Conservation (phyloP, 1,140 invertebrate species). For the Aphis craccivora region DNA sequence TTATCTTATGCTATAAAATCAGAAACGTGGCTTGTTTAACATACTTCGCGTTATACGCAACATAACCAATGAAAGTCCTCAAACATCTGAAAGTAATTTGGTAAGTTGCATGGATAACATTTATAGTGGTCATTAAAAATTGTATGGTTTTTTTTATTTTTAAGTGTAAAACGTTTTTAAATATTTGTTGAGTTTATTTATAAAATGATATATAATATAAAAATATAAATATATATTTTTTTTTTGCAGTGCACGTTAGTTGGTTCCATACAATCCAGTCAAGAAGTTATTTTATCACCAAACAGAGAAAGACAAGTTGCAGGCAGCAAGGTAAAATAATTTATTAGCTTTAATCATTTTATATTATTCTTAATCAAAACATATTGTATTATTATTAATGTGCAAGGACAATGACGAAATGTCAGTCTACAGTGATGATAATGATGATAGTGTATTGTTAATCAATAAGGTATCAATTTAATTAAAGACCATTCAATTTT, state of each 20-base stretch:
- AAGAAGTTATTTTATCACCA: slow-evolving; percentile 88
- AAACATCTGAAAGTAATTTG: slow-evolving; percentile 54
- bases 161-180: background rate
- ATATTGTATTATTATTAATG: slow-evolving; percentile 51
- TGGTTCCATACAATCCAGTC: slow-evolving; percentile 86
- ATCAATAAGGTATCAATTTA: slow-evolving; percentile 52
- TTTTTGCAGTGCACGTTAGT: slow-evolving; percentile 80
- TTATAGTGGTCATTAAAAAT: slow-evolving; percentile 16
- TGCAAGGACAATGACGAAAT: slow-evolving; percentile 50
- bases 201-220: background rate
- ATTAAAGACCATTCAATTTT: slow-evolving; percentile 31
- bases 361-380: background rate
- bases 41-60: slow-evolving; percentile 55
- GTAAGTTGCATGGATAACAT: slow-evolving; percentile 46
- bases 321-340: slow-evolving; percentile 45
- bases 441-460: slow-evolving; percentile 54
- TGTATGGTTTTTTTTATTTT: slow-evolving; percentile 7
- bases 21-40: slow-evolving; percentile 53
- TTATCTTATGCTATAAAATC: slow-evolving; percentile 41
- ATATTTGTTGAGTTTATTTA: background rate
- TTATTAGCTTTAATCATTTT: background rate
- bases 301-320: slow-evolving; percentile 82
- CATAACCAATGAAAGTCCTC: slow-evolving; percentile 40
- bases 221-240: too few species aligned
- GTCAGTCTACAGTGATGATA: slow-evolving; percentile 52